Conservation (phyloP, 2,113 vertebrate genomes). For the Calidris pugnax region DNA sequence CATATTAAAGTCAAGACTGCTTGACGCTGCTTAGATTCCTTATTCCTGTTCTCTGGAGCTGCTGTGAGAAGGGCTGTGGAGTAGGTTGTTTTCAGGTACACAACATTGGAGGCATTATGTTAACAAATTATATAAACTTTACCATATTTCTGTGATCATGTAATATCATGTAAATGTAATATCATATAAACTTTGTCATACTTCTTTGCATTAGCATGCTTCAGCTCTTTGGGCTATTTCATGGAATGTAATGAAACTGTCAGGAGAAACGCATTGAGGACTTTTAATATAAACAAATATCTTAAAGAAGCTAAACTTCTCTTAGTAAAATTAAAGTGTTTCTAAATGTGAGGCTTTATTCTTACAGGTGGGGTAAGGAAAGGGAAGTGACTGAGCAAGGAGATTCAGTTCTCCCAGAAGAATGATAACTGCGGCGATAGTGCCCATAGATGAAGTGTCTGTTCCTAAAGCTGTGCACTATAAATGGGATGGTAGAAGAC, state of each 20-base stretch:
- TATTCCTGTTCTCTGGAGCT: neutral
- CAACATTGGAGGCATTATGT: neutral
- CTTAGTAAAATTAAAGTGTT: neutral
- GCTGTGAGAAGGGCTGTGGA: neutral
- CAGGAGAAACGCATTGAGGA: neutral
- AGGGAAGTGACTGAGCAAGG: neutral
- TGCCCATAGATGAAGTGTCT: neutral
- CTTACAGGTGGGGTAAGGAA: neutral
- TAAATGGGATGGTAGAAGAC: neutral
- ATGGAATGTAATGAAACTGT: neutral
- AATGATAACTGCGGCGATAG: neutral
- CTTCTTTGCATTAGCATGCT: neutral
- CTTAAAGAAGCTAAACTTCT: neutral
- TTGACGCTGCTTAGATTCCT: neutral
- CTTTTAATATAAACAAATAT: neutral
- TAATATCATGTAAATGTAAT: neutral
- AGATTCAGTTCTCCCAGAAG: neutral
- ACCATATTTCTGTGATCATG: neutral
- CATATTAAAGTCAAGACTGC: neutral
- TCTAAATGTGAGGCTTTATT: neutral
- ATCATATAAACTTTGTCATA: neutral
- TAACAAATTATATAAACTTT: neutral
- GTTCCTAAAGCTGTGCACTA: neutral
- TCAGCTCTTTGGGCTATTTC: neutral
- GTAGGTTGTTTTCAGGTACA: neutral